Conservation (phyloP, 1,140 invertebrate species). For the Leptopilina clavipes region DNA sequence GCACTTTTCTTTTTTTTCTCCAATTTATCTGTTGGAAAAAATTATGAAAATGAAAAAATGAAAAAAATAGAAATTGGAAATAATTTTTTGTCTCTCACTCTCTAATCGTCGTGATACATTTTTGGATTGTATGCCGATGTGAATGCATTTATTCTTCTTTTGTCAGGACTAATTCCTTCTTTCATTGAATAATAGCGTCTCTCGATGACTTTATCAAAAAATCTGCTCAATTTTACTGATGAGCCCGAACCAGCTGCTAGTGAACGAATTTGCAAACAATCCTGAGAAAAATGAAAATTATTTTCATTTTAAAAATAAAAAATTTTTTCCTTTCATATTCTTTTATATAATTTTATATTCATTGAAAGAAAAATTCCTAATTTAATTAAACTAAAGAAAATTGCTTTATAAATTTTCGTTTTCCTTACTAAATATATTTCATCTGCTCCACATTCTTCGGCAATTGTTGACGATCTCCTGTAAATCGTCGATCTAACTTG, state of each 20-base stretch:
- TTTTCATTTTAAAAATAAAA: constrained; percentile 12
- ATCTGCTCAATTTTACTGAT: constrained; percentile 92
- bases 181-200: constrained; percentile 78
- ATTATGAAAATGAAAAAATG: too few species aligned
- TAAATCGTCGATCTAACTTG: constrained; percentile 80
- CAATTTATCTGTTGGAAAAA: background rate
- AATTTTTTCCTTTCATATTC: background rate
- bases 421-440: constrained; percentile 87
- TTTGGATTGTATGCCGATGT: constrained; percentile 74
- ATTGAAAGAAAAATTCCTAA: too few species aligned
- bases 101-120: constrained; percentile 78
- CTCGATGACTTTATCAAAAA: constrained; percentile 96
- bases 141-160: constrained; percentile 74
- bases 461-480: constrained; percentile 83
- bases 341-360: too few species aligned
- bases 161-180: constrained; percentile 72
- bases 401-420: too few species aligned
- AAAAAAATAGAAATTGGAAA: background rate
- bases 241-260: constrained; percentile 94
- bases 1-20: constrained; percentile 41
- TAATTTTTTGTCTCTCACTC: constrained; percentile 38
- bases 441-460: constrained; percentile 94
- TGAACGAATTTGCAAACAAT: constrained; percentile 87
- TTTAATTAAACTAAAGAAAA: too few species aligned
- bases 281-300: constrained; percentile 69